Percentiles rank a stretch among this genome's conserved stretches.
Conservation (phyloP, 2,113 vertebrate species). For the Mirounga angustirostris region DNA sequence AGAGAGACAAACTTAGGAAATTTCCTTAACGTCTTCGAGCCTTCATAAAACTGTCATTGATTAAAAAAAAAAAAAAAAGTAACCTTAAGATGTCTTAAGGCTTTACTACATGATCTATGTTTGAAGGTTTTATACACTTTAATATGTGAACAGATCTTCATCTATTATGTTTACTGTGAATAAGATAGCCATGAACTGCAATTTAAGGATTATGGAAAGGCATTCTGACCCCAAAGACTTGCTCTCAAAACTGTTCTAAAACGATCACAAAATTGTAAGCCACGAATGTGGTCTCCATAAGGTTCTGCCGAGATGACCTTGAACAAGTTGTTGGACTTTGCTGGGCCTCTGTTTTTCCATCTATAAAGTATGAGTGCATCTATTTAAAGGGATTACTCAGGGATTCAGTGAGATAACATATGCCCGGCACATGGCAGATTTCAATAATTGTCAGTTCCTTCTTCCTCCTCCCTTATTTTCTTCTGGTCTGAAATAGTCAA, state of each 20-base stretch:
- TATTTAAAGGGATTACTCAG: constrained; percentile 8
- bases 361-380: not conserved
- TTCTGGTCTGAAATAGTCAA: not conserved
- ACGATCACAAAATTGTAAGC: not conserved
- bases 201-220: constrained; percentile 6
- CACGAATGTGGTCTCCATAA: not conserved
- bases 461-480: not conserved
- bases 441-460: not conserved
- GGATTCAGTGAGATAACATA: constrained; percentile 6
- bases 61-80: not conserved
- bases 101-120: not conserved
- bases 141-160: constrained; percentile 12
- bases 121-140: constrained; percentile 5
- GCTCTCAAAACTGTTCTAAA: constrained; percentile 32
- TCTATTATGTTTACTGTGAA: not conserved
- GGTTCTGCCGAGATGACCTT: constrained; percentile 5
- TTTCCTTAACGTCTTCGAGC: not conserved
- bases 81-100: not conserved
- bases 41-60: constrained; percentile 3
- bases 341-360: not conserved
- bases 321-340: not conserved
- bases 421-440: constrained; percentile 19
- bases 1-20: not conserved
- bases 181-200: not conserved
- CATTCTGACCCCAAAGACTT: not conserved